Evolutionary conservation across 1,140 invertebrate genomes (phyloP).

Genomic region (Pseudomyrmex pallidus): DNA sequence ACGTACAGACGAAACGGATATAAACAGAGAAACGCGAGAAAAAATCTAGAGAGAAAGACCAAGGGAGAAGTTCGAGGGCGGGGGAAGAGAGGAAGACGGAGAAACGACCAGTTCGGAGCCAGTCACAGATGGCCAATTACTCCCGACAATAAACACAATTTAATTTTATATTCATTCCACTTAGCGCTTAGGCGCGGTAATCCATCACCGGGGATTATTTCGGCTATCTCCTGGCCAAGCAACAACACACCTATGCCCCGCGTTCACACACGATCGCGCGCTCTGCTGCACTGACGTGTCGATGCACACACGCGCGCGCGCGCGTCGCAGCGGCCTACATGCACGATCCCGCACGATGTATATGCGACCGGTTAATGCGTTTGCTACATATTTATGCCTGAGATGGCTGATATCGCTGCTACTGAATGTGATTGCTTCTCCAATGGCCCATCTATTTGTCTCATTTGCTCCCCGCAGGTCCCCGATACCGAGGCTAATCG

Average conservation of each 20-base stretch:
- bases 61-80: constrained; percentile 4
- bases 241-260: constrained; percentile 57
- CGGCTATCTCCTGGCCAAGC: constrained; percentile 78
- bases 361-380: constrained; percentile 74
- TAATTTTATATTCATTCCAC: constrained; percentile 84
- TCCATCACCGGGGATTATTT: constrained; percentile 83
- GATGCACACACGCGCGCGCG: constrained; percentile 40
- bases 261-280: constrained; percentile 17
- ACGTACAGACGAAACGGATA: background rate
- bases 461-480: background rate
- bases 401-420: constrained; percentile 78
- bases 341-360: constrained; percentile 71
- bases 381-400: constrained; percentile 81
- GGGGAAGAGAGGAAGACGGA: background rate
- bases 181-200: constrained; percentile 79
- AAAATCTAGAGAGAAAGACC: constrained; percentile 6
- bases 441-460: constrained; percentile 65
- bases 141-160: constrained; percentile 83
- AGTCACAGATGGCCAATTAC: constrained; percentile 84
- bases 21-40: constrained; percentile 26
- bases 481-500: constrained; percentile 58
- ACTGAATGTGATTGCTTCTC: constrained; percentile 74
- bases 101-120: constrained; percentile 68
- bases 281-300: constrained; percentile 22
- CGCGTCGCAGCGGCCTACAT: constrained; percentile 47